Conservation (phyloP, 2,113 vertebrate genomes). For the Girardinichthys multiradiatus region DNA sequence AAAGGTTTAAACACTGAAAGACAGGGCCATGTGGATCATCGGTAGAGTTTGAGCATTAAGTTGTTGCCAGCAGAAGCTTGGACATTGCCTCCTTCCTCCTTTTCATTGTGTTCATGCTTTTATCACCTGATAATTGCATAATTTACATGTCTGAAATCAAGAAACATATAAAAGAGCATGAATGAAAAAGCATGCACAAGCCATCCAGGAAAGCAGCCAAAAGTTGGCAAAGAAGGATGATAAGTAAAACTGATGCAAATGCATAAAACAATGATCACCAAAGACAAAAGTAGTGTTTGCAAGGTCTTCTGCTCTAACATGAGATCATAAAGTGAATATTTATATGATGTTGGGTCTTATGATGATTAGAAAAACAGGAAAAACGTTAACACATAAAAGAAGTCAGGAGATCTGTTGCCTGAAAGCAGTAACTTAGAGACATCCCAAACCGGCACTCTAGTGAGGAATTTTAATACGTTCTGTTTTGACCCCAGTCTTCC, state of each 20-base stretch:
- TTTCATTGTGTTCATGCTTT: too few relatives aligned
- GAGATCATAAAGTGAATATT: background rate
- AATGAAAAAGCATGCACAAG: background rate
- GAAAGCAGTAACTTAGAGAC: background rate
- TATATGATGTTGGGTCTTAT: background rate
- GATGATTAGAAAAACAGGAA: background rate
- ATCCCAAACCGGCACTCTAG: background rate
- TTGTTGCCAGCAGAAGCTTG: too few relatives aligned
- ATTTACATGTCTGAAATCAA: background rate
- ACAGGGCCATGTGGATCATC: too few relatives aligned
- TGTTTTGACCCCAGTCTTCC: background rate
- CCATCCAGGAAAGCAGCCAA: background rate
- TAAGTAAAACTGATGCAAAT: too few relatives aligned
- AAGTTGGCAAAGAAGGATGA: too few relatives aligned
- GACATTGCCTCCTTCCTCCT: too few relatives aligned
- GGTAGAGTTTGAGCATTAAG: too few relatives aligned
- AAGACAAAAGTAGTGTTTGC: too few relatives aligned
- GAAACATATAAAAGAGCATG: background rate
- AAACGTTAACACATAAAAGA: background rate
- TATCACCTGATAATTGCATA: too few relatives aligned
- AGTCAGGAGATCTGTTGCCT: background rate
- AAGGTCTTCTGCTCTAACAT: background rate
- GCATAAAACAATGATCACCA: too few relatives aligned
- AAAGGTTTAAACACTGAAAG: too few relatives aligned
- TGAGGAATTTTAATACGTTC: background rate